A percentile compares a stretch with the other conserved stretches of the same genome.
Evolutionary conservation across 2,113 vertebrate species (phyloP).

Genomic region (Pseudopipra pipra): DNA sequence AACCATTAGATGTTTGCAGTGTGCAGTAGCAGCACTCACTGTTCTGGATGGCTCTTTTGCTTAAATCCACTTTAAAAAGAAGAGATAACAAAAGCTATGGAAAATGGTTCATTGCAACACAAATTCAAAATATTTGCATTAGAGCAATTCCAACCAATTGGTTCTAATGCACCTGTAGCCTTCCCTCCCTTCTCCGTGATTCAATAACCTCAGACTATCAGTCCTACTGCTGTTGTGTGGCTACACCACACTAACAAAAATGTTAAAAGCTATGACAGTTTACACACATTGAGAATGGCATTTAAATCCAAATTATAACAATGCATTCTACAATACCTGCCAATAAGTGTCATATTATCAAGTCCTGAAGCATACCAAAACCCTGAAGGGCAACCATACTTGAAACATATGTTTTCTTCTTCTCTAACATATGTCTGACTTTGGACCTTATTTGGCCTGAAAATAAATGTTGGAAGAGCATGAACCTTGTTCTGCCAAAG

Average conservation of each 20-base stretch:
- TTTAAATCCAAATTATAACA: neutral
- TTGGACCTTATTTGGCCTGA: neutral
- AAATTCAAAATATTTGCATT: neutral
- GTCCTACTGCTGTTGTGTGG: neutral
- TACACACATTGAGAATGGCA: neutral
- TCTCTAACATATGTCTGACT: neutral
- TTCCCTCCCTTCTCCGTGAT: neutral
- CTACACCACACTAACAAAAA: neutral
- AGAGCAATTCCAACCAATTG: neutral
- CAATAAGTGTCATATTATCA: neutral
- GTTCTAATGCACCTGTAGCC: neutral
- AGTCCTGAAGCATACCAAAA: neutral
- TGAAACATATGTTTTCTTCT: neutral
- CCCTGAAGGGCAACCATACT: neutral
- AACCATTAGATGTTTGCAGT: neutral
- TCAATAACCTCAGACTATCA: neutral
- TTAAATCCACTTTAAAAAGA: neutral
- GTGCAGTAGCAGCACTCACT: neutral
- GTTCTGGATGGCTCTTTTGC: neutral
- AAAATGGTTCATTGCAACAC: neutral
- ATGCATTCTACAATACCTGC: neutral
- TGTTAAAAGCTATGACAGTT: neutral
- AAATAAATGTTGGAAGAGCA: neutral
- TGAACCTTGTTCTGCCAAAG: neutral
- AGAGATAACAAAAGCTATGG: neutral